phyloP scores from a whole-genome alignment of 2,113 vertebrate species.

The Otis tarda region DNA sequence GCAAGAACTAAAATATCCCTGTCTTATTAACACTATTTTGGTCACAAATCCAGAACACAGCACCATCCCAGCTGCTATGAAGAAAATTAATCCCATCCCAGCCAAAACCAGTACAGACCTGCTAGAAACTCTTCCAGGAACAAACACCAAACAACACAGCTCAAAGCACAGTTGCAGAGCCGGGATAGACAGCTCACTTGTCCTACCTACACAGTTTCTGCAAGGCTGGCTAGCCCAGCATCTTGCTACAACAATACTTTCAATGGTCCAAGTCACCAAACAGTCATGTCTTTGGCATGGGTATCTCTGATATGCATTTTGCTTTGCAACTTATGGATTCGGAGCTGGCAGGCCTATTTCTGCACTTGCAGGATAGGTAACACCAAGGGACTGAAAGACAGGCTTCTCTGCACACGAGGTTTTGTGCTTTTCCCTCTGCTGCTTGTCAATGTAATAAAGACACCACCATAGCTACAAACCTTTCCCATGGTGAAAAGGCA shows the following conservation, averaged over 20 bases:
- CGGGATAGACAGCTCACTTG: not conserved
- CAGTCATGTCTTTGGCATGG: not conserved
- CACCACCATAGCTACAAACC: not conserved
- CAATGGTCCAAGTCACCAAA: not conserved
- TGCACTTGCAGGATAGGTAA: not conserved
- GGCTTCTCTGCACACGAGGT: not conserved
- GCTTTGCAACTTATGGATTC: not conserved
- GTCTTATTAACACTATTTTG: not conserved
- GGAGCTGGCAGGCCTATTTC: not conserved
- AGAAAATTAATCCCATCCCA: not conserved
- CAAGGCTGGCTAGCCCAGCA: not conserved
- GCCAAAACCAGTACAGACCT: not conserved
- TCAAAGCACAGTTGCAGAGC: not conserved
- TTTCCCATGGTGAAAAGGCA: not conserved
- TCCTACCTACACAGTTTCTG: not conserved
- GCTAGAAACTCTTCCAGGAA: not conserved
- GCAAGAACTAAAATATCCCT: not conserved
- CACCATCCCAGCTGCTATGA: not conserved
- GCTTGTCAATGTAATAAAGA: not conserved
- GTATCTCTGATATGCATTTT: not conserved
- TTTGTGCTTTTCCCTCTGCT: not conserved
- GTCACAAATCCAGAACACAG: not conserved
- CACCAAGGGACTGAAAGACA: not conserved
- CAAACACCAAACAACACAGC: not conserved
- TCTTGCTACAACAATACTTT: not conserved